These are phyloP conservation scores for Cephus spinipes DNA, from an alignment of 2,888 invertebrate species.

Conservation along the genomic window DNA sequence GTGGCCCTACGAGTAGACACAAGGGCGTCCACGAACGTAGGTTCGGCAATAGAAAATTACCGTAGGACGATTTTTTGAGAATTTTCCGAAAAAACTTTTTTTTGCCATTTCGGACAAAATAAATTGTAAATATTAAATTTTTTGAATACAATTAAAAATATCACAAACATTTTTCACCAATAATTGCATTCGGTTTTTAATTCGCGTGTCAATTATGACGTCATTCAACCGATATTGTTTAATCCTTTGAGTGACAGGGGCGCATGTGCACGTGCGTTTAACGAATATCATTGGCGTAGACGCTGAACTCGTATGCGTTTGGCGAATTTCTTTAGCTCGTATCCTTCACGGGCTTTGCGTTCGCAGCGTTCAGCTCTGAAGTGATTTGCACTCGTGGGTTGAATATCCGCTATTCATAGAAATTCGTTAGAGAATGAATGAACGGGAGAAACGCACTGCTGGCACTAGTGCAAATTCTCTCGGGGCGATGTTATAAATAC, in stretches of 20 bases:
- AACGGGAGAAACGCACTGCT: background rate
- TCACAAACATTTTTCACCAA: too few relatives aligned
- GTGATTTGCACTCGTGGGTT: conserved; percentile 16
- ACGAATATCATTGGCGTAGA: too few relatives aligned
- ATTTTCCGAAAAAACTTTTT: too few relatives aligned
- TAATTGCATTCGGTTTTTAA: background rate
- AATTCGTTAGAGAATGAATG: background rate
- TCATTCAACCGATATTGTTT: background rate
- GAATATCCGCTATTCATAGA: conserved; percentile 61
- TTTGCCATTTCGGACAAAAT: too few relatives aligned
- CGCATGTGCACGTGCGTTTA: too few relatives aligned
- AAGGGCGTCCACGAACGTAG: too few relatives aligned
- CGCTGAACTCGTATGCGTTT: too few relatives aligned
- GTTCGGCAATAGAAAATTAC: too few relatives aligned
- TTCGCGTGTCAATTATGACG: background rate
- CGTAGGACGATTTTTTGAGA: too few relatives aligned
- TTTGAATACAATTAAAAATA: too few relatives aligned
- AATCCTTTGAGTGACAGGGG: background rate
- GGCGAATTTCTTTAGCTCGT: background rate
- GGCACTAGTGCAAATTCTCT: background rate
- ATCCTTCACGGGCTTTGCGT: too few relatives aligned
- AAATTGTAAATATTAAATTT: too few relatives aligned
- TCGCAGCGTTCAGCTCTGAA: background rate
- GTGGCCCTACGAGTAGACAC: background rate
- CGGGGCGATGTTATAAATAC: conserved; percentile 44